Evolutionary conservation across 2,797 vertebrate species (phyloP), one percentile per base, ranked within the genome.

Genomic region (Catostomus latipinnis): DNA sequence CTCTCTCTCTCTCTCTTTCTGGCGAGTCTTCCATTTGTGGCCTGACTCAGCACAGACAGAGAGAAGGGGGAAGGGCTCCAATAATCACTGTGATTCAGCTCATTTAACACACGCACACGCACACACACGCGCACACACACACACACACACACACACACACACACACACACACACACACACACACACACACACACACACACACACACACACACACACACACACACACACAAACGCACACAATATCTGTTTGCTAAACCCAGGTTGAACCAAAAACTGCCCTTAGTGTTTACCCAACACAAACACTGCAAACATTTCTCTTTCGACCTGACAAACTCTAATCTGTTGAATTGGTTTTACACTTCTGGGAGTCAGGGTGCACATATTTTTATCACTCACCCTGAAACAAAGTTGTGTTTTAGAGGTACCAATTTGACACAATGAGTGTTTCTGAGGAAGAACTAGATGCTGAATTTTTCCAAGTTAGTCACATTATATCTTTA

Each of bases 11-110:
- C 66, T 74, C 71, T 62, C 66, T 69, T 10, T 50, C 63, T 60
- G 46, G 61, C 91, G 85, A 92, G 88, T 83, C 34, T 34, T 34
- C 34, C 34, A 34, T 34, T 34, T 34, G 34, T 34, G 76, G 81
- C 78, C 85, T 86, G 83, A 81, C 81, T 85, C 81, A 87, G 86
- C 79, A 86, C 67, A 83, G 65, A 89, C 86, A 87, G 82, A 88
- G 78, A 83, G 83, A 69, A 77, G 85, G 89, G 86, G 57, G 73
- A 22, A 18, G 69, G 46, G 82, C 46, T 66, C 46, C 60, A 74
- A 58, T 65, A 53, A 79, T 83, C 71, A 69, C 53, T 74, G 57
- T 84, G 82, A 83, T 80, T 84, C 77, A 85, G 74, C 72, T 78
- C 8, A 54, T 76, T 74, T 81, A 61, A 81, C 13, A 67, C 49